Evolutionary conservation across 2,888 invertebrate species (phyloP).

Genomic region (Ichneumoninae sp.): DNA sequence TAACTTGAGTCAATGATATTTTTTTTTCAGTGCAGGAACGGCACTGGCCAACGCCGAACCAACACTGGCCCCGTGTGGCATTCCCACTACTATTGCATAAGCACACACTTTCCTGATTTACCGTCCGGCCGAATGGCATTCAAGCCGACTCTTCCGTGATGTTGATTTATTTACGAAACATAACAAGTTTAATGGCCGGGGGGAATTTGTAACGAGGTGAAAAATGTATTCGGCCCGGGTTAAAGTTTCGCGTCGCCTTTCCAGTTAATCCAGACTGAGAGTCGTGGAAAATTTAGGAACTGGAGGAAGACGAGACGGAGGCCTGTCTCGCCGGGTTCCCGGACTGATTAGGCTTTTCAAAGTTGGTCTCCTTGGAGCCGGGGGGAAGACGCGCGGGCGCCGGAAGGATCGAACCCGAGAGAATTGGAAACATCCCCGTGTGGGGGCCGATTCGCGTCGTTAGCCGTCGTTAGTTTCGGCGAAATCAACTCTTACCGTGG

Average conservation of each 20-base stretch:
- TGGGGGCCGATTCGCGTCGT: constrained; percentile 47
- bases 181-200: background rate
- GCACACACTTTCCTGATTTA: background rate
- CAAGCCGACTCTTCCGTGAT: background rate
- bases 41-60: background rate
- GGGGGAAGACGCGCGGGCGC: constrained; percentile 29
- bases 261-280: constrained; percentile 10
- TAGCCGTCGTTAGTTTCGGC: constrained; percentile 45
- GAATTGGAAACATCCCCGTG: constrained; percentile 51
- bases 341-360: constrained; percentile 61
- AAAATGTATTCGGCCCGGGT: constrained; percentile 6
- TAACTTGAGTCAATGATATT: too few relatives aligned
- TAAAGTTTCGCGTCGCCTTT: constrained; percentile 35
- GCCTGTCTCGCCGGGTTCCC: constrained; percentile 45
- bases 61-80: background rate
- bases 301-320: constrained; percentile 22
- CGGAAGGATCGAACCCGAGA: constrained; percentile 39
- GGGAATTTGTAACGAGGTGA: background rate
- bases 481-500: constrained; percentile 44
- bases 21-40: too few relatives aligned
- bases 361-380: constrained; percentile 45
- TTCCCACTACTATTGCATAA: background rate
- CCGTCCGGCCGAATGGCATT: background rate
- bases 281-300: constrained; percentile 27
- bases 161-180: background rate